Percentiles rank a stretch among this genome's conserved stretches.
These are phyloP conservation scores for Leiothrix lutea DNA, from an alignment of 2,113 vertebrate genomes.

Conservation along the genomic window DNA sequence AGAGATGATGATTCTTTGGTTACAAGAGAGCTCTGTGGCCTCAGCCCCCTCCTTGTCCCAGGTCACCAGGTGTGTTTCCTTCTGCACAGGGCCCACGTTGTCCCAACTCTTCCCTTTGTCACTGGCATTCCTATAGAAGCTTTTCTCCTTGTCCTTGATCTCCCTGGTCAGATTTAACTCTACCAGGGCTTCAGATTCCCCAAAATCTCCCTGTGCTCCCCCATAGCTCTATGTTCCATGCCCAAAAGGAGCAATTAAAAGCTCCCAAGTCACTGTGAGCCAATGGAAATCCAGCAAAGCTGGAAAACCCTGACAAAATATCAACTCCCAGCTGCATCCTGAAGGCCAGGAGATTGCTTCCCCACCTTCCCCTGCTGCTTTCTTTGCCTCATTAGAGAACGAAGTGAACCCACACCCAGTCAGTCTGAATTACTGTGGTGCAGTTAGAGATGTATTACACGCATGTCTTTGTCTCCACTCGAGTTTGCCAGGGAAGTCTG, in stretches of 20 bases:
- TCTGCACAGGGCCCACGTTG: accelerated
- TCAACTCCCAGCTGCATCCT: background rate
- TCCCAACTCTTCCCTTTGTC: background rate
- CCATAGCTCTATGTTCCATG: accelerated
- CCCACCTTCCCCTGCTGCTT: background rate
- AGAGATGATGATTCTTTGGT: background rate
- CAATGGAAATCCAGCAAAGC: background rate
- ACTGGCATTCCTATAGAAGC: background rate
- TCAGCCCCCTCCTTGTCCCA: background rate
- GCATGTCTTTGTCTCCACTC: background rate
- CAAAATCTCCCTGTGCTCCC: background rate
- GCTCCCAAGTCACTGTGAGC: background rate
- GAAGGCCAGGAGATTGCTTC: background rate
- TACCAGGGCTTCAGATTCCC: background rate
- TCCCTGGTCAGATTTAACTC: background rate
- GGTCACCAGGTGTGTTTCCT: background rate
- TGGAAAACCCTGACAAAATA: background rate
- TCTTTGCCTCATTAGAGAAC: background rate
- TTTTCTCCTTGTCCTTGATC: background rate
- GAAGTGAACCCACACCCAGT: background rate
- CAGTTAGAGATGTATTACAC: background rate
- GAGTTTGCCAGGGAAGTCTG: background rate
- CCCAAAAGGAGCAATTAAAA: background rate
- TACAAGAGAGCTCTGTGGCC: too few relatives aligned
- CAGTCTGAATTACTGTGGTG: background rate